These are phyloP conservation scores for Ondatra zibethicus DNA, from an alignment of 2,113 vertebrate species.

Conservation along the genomic window DNA sequence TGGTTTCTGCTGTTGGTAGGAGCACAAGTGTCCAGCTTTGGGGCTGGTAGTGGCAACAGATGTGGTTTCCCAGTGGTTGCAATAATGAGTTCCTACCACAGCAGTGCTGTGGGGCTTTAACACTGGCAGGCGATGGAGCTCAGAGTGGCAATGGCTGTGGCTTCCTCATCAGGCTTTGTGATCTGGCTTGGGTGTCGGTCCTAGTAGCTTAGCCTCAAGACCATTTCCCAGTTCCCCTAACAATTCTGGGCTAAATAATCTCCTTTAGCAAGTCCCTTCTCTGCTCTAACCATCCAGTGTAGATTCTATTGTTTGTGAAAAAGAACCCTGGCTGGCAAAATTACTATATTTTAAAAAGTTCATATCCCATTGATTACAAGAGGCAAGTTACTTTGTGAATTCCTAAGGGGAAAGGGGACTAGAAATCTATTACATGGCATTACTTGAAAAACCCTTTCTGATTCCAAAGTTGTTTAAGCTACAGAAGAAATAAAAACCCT, in stretches of 20 bases:
- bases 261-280: constrained; percentile 60
- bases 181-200: constrained; percentile 55
- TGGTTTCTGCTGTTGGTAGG: constrained; percentile 49
- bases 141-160: constrained; percentile 23
- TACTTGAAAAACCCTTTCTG: constrained; percentile 57
- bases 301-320: constrained; percentile 68
- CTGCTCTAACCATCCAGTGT: constrained; percentile 35
- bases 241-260: constrained; percentile 43
- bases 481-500: not conserved
- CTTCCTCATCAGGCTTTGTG: constrained; percentile 46
- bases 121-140: constrained; percentile 22
- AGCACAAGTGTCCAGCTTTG: not conserved
- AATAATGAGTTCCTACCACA: constrained; percentile 48
- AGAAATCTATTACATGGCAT: constrained; percentile 45
- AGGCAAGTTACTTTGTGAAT: constrained; percentile 65
- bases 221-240: constrained; percentile 31
- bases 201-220: constrained; percentile 50
- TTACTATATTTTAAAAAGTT: constrained; percentile 67
- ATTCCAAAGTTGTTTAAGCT: constrained; percentile 61
- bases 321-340: constrained; percentile 70
- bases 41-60: not conserved
- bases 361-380: constrained; percentile 49
- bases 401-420: constrained; percentile 37
- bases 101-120: constrained; percentile 35
- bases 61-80: constrained; percentile 2